These are phyloP conservation scores for Orycteropus afer DNA, from an alignment of 2,113 vertebrate genomes.

Conservation along the genomic window DNA sequence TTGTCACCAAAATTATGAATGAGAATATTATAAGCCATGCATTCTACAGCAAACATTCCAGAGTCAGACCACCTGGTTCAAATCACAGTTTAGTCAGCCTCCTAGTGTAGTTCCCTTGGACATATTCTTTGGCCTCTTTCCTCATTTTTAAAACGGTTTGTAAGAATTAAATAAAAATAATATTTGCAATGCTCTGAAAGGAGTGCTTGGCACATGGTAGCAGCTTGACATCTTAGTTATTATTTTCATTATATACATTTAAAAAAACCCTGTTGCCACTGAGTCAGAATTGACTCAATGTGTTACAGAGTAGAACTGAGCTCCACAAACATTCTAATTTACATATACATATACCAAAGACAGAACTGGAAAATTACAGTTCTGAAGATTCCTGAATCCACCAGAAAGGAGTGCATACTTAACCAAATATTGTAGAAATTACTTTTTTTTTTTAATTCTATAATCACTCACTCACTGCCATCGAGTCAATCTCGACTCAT, in stretches of 20 bases:
- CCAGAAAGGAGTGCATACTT: not conserved
- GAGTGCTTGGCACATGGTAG: not conserved
- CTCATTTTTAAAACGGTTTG: not conserved
- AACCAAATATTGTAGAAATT: not conserved
- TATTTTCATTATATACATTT: not conserved
- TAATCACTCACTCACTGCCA: too few species aligned
- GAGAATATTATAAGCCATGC: not conserved
- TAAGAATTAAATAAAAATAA: slow-evolving; percentile 21
- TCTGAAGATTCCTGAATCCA: not conserved
- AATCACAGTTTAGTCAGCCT: not conserved
- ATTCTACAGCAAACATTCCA: not conserved
- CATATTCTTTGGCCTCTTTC: not conserved
- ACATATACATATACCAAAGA: not conserved
- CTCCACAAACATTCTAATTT: not conserved
- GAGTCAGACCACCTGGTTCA: not conserved
- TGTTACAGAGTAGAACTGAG: not conserved
- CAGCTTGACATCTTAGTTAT: not conserved
- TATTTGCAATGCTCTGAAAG: not conserved
- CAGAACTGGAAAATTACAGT: not conserved
- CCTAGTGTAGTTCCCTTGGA: not conserved
- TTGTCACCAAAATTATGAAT: not conserved
- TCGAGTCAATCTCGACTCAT: too few species aligned
- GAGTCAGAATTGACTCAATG: too few species aligned
- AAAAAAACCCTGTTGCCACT: not conserved
- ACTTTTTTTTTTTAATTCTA: not conserved